Evolutionary conservation across 2,888 invertebrate genomes (phyloP), one percentile per base, ranked within the genome.

Genomic region (Resseliella maxima): DNA sequence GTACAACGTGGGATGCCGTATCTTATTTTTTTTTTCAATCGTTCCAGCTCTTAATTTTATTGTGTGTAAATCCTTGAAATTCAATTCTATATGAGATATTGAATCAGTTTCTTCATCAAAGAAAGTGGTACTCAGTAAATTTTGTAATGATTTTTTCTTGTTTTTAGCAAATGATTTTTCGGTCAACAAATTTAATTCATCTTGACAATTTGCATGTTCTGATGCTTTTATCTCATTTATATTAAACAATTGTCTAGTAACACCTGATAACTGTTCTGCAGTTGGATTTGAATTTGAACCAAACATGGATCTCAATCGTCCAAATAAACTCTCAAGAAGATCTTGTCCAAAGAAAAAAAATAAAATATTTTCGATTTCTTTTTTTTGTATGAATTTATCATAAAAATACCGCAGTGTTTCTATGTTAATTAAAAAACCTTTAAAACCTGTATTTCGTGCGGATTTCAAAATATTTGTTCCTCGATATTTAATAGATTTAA

Each of bases 291-390:
- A 1, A n/a, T 83, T 83, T n/a, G 38, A n/a, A 0, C 83, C 83
- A 12, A 36, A 12, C 83, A 83, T 83, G 0, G 83, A 83, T 3
- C 83, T 18, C 1, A 83, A 1, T n/a, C 83, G 36, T 1, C 6
- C 1, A 38, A 83, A 83, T 1, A 83, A 12, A 38, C 38, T 38
- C n/a, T 38, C 83, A 5, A 83, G 38, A 0, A n/a, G 1, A 83
- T 83, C 83, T 83, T 83, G 83, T 5, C 83, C 83, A 24, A 83
- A 38, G n/a, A 38, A 83, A 38, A 38, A 83, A 83, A 83, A 83
- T 3, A 83, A 24, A 83, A 83, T 83, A 38, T 36, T 38, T 38
- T 83, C 83, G 8, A 83, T 21, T 83, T 83, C 12, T 38, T 38
- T 38, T n/a, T 3, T 38, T 8, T 38, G 0, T 0, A 83, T n/a